phyloP scores from a whole-genome alignment of 2,797 vertebrate species.

The Rhinichthys osculus region DNA sequence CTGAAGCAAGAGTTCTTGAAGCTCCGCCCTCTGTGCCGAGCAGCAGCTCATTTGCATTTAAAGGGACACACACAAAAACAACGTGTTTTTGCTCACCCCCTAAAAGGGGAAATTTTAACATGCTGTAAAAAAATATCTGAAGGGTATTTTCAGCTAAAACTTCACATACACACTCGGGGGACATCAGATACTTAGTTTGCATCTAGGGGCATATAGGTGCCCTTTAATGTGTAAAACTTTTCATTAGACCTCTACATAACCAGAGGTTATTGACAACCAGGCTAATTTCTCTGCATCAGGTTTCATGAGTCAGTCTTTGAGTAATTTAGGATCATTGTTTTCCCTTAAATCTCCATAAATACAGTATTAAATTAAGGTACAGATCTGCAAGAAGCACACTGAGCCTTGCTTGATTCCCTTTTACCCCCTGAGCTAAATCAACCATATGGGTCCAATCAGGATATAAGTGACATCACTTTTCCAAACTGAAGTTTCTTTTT shows the following conservation, averaged over 20 bases:
- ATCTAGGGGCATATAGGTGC: too few species aligned
- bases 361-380: not conserved
- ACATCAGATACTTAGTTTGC: too few species aligned
- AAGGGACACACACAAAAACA: too few species aligned
- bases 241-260: not conserved
- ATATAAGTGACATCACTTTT: slow-evolving; percentile 73
- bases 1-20: too few species aligned
- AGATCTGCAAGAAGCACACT: not conserved
- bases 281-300: not conserved
- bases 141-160: too few species aligned
- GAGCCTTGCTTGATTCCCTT: not conserved
- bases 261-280: not conserved
- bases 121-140: too few species aligned
- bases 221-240: not conserved
- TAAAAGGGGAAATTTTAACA: too few species aligned
- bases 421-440: slow-evolving; percentile 14
- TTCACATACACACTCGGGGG: too few species aligned
- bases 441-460: slow-evolving; percentile 77
- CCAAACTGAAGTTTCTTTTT: slow-evolving; percentile 56
- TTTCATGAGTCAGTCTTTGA: not conserved
- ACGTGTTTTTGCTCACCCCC: too few species aligned
- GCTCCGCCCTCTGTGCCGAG: too few species aligned
- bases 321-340: not conserved
- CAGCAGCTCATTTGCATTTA: too few species aligned
- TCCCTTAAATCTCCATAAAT: not conserved